A percentile compares a stretch with the other conserved stretches of the same genome.
Conservation (phyloP, 2,888 invertebrate species). For the Xestoiulus laeticollis region DNA sequence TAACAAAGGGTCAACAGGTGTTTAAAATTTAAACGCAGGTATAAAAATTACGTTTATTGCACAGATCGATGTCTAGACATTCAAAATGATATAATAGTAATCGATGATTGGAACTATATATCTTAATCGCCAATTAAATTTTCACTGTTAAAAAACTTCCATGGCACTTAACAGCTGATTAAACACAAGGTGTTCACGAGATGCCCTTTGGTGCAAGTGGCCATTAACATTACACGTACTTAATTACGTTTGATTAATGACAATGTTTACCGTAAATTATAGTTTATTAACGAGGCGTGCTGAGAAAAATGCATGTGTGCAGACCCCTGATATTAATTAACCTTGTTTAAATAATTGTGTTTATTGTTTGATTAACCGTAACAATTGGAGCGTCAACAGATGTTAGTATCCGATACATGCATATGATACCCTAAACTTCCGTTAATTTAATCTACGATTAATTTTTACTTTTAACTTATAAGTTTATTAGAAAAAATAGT, state of each 20-base stretch:
- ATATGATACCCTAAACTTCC: too few relatives aligned
- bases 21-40: too few relatives aligned
- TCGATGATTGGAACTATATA: too few relatives aligned
- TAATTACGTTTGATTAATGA: constrained; percentile 30
- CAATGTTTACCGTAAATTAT: not conserved
- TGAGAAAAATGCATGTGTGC: not conserved
- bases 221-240: not conserved
- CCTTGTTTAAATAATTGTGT: constrained; percentile 23
- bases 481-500: too few relatives aligned
- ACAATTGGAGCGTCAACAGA: constrained; percentile 5
- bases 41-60: too few relatives aligned
- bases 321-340: constrained; percentile 23
- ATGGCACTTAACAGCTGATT: not conserved
- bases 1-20: too few relatives aligned
- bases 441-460: too few relatives aligned
- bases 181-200: not conserved
- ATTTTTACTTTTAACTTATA: too few relatives aligned
- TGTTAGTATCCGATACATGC: not conserved
- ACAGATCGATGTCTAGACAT: too few relatives aligned
- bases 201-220: not conserved
- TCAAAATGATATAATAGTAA: too few relatives aligned
- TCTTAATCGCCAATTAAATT: not conserved
- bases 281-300: constrained; percentile 43
- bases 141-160: not conserved
- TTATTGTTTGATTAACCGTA: constrained; percentile 36